phyloP scores from a whole-genome alignment of 2,113 vertebrate species.

The Oncorhynchus masou region DNA sequence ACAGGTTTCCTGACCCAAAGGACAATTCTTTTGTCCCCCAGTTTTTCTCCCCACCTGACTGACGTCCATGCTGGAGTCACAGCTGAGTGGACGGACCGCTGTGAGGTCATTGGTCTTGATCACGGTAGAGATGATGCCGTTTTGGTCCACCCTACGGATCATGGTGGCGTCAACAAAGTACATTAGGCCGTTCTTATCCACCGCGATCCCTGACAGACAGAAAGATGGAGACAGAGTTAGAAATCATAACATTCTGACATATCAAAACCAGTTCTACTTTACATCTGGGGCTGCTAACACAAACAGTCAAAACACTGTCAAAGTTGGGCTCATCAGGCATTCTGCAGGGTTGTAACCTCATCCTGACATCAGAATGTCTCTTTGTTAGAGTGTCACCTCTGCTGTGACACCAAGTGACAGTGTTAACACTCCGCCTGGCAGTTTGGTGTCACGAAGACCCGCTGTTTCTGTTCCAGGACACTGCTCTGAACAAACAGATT shows the following conservation, averaged over 20 bases:
- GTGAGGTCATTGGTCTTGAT: conserved; percentile 97
- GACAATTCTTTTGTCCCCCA: too few relatives aligned
- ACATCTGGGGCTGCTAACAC: too few relatives aligned
- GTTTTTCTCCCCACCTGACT: conserved; percentile 81
- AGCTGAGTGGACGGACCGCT: conserved; percentile 85
- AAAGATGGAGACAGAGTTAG: not conserved
- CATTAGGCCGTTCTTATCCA: conserved; percentile 97
- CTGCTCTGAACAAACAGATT: not conserved
- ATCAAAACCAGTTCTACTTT: too few relatives aligned
- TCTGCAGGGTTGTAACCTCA: not conserved
- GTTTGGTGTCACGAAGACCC: not conserved
- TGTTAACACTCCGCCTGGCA: conserved; percentile 7
- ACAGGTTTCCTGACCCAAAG: too few relatives aligned
- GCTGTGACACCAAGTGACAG: not conserved
- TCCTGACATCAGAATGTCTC: too few relatives aligned
- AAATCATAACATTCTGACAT: too few relatives aligned
- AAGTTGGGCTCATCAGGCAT: not conserved
- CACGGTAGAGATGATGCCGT: conserved; percentile 96
- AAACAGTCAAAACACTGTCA: too few relatives aligned
- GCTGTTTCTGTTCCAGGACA: not conserved
- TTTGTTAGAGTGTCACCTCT: not conserved
- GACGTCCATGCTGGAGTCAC: conserved; percentile 94
- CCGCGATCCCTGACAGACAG: conserved; percentile 84
- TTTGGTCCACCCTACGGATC: conserved; percentile 99
- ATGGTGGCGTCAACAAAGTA: conserved; percentile 99